Conservation (phyloP, 2,888 invertebrate species). For the Formica aserva region DNA sequence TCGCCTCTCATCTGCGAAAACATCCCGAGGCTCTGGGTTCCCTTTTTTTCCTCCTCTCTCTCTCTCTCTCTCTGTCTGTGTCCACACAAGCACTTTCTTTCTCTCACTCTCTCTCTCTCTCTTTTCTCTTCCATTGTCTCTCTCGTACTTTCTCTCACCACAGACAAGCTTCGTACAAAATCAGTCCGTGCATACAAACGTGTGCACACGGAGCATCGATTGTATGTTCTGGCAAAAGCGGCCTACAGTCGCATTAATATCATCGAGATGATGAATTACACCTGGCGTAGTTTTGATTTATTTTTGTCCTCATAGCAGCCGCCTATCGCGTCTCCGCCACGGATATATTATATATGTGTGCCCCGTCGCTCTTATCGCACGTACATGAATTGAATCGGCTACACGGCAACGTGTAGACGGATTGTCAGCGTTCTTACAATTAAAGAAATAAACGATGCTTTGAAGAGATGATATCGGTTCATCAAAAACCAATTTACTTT, state of each 20-base stretch:
- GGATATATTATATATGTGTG: conserved; percentile 31
- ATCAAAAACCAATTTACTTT: conserved; percentile 49
- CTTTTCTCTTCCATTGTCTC: conserved; percentile 13
- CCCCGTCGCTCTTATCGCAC: conserved; percentile 69
- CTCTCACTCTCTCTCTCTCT: conserved; percentile 25
- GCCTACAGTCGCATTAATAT: conserved; percentile 80
- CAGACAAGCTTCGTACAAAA: conserved; percentile 51
- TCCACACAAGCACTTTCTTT: neutral
- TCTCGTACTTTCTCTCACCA: conserved; percentile 39
- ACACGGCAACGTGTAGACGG: conserved; percentile 24
- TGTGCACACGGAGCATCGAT: conserved; percentile 49
- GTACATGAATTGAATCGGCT: conserved; percentile 53
- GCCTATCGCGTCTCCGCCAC: conserved; percentile 54
- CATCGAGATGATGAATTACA: conserved; percentile 80
- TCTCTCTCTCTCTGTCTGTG: neutral
- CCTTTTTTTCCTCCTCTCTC: neutral
- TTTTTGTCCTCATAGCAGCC: conserved; percentile 70
- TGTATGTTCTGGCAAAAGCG: conserved; percentile 52
- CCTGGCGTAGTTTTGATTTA: conserved; percentile 66
- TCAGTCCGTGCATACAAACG: conserved; percentile 36
- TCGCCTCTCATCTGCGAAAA: conserved; percentile 77
- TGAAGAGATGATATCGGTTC: conserved; percentile 33
- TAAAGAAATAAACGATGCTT: conserved; percentile 41
- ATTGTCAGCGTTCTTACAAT: conserved; percentile 14
- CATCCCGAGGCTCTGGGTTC: conserved; percentile 64